phyloP scores from a whole-genome alignment of 2,888 invertebrate species.

The Noctua comes region DNA sequence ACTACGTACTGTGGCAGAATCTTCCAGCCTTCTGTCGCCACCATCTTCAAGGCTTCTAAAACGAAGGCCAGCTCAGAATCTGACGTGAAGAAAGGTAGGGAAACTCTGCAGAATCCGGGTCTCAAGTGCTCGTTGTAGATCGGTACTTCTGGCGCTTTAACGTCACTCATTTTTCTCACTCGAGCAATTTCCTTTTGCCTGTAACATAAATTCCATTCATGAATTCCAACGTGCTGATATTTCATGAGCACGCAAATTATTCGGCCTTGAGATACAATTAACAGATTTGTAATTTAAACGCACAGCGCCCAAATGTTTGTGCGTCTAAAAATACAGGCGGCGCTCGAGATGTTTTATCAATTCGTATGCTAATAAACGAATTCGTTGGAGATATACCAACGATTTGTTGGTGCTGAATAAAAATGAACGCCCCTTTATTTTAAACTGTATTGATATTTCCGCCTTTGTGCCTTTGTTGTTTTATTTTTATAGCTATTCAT shows the following conservation, averaged over 20 bases:
- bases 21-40: constrained; percentile 97
- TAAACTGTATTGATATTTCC: neutral
- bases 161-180: constrained; percentile 83
- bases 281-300: constrained; percentile 63
- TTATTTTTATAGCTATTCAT: neutral
- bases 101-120: constrained; percentile 96
- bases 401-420: neutral
- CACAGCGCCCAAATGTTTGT: constrained; percentile 53
- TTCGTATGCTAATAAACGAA: constrained; percentile 34
- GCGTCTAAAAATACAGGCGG: constrained; percentile 52
- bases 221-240: constrained; percentile 52
- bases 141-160: constrained; percentile 84
- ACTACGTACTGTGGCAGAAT: constrained; percentile 96
- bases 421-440: neutral
- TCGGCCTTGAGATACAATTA: constrained; percentile 70
- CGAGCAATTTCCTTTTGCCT: constrained; percentile 87
- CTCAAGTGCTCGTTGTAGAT: constrained; percentile 93
- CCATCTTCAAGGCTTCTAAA: constrained; percentile 95
- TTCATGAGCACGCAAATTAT: constrained; percentile 60
- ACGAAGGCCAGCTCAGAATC: constrained; percentile 95
- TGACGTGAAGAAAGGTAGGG: constrained; percentile 95
- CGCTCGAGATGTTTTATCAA: constrained; percentile 37
- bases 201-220: constrained; percentile 69
- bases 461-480: neutral
- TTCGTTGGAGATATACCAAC: constrained; percentile 41